Percentiles rank a stretch among this genome's conserved stretches.
Evolutionary conservation across 2,888 invertebrate genomes (phyloP).

Genomic region (Drosophila longiperda): DNA sequence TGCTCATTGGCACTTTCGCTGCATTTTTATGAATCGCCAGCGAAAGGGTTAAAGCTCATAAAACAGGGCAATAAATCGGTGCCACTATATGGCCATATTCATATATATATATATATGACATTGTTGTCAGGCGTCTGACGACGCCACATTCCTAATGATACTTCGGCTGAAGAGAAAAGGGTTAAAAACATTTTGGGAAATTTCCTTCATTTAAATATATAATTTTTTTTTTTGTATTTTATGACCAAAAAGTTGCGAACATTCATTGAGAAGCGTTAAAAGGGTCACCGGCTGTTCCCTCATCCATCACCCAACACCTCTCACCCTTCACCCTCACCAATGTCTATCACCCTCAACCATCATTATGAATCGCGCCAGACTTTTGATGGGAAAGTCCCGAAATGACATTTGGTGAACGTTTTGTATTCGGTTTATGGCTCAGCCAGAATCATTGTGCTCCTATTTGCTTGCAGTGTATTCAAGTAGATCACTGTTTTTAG

Average conservation of each 20-base stretch:
- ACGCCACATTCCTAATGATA: conserved; percentile 80
- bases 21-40: conserved; percentile 65
- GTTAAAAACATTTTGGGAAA: conserved; percentile 70
- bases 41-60: conserved; percentile 61
- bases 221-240: conserved; percentile 38
- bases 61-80: conserved; percentile 27
- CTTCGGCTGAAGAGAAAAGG: conserved; percentile 60
- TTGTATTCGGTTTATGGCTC: conserved; percentile 60
- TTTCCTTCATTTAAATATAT: conserved; percentile 62
- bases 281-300: conserved; percentile 37
- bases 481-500: conserved; percentile 16
- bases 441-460: conserved; percentile 21
- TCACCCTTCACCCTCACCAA: conserved; percentile 22
- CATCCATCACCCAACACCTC: conserved; percentile 13
- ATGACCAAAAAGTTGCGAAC: conserved; percentile 68
- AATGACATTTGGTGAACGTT: conserved; percentile 73
- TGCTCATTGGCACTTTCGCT: conserved; percentile 62
- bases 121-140: conserved; percentile 57
- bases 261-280: conserved; percentile 62
- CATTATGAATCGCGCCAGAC: conserved; percentile 76
- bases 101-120: conserved; percentile 12
- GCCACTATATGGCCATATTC: conserved; percentile 13
- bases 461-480: conserved; percentile 8
- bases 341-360: conserved; percentile 20
- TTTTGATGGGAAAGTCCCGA: conserved; percentile 77